Percentiles rank a stretch among this genome's conserved stretches.
Conservation (phyloP, 2,113 vertebrate species). For the Osmerus mordax region DNA sequence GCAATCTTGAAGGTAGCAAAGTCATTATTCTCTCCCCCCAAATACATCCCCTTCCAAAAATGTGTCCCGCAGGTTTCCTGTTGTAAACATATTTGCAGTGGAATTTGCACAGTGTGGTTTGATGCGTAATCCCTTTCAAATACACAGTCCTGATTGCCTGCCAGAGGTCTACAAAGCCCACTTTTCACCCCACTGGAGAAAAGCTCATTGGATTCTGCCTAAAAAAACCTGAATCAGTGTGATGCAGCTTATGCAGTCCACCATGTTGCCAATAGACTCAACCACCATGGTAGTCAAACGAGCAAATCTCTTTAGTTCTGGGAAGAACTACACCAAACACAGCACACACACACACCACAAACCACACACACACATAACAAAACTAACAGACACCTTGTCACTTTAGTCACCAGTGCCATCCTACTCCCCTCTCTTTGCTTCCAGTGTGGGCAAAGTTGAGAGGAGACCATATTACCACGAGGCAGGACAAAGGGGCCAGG, state of each 20-base stretch:
- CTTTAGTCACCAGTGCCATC: too few species aligned
- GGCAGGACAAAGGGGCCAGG: too few species aligned
- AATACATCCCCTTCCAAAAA: not conserved
- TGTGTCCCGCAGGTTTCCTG: not conserved
- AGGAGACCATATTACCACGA: too few species aligned
- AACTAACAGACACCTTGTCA: too few species aligned
- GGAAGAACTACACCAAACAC: too few species aligned
- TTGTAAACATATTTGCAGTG: not conserved
- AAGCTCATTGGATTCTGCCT: constrained; percentile 12
- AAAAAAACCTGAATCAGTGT: constrained; percentile 2
- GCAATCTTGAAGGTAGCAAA: too few species aligned
- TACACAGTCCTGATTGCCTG: not conserved
- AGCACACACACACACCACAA: too few species aligned
- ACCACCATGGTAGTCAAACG: not conserved
- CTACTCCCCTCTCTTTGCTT: too few species aligned
- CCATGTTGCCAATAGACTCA: not conserved
- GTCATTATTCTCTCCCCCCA: too few species aligned
- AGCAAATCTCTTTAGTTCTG: not conserved
- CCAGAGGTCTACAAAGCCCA: constrained; percentile 10
- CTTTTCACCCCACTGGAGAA: constrained; percentile 17
- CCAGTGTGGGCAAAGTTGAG: too few species aligned
- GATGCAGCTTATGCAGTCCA: not conserved
- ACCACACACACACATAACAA: too few species aligned
- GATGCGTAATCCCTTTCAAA: constrained; percentile 17
- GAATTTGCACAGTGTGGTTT: constrained; percentile 3